Percentiles rank a stretch among this genome's conserved stretches.
These are phyloP conservation scores for Agraylea sexmaculata DNA, from an alignment of 1,140 invertebrate genomes.

Conservation along the genomic window DNA sequence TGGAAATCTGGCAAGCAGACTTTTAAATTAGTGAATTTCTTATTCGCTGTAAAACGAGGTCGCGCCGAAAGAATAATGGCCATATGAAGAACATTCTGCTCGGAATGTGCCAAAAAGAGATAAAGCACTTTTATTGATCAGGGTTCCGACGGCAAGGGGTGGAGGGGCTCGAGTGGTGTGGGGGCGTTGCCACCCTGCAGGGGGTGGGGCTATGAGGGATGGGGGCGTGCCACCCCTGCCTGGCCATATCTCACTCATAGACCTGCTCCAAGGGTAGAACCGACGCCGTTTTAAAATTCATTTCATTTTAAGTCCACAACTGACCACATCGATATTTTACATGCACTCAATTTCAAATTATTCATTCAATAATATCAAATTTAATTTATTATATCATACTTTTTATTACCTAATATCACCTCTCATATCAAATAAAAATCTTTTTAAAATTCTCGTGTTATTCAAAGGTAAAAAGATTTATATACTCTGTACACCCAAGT, in stretches of 20 bases:
- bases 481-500: too few species aligned
- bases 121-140: constrained; percentile 48
- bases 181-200: too few species aligned
- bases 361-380: too few species aligned
- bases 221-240: constrained; percentile 40
- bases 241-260: constrained; percentile 45
- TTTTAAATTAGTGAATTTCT: too few species aligned
- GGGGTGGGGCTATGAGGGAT: constrained; percentile 24
- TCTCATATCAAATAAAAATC: too few species aligned
- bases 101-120: constrained; percentile 45
- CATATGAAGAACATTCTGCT: constrained; percentile 15
- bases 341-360: constrained; percentile 14
- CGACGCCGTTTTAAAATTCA: constrained; percentile 39
- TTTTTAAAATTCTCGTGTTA: too few species aligned
- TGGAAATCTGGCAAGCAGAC: too few species aligned
- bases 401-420: too few species aligned
- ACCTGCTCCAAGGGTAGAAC: constrained; percentile 31
- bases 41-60: too few species aligned
- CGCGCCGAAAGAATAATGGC: constrained; percentile 9
- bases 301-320: constrained; percentile 28
- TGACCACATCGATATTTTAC: constrained; percentile 9
- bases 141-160: constrained; percentile 26
- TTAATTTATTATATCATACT: too few species aligned
- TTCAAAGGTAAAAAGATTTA: too few species aligned
- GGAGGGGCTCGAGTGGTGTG: constrained; percentile 25